These are phyloP conservation scores for Nesoenas mayeri DNA, from an alignment of 2,113 vertebrate species.

Conservation along the genomic window DNA sequence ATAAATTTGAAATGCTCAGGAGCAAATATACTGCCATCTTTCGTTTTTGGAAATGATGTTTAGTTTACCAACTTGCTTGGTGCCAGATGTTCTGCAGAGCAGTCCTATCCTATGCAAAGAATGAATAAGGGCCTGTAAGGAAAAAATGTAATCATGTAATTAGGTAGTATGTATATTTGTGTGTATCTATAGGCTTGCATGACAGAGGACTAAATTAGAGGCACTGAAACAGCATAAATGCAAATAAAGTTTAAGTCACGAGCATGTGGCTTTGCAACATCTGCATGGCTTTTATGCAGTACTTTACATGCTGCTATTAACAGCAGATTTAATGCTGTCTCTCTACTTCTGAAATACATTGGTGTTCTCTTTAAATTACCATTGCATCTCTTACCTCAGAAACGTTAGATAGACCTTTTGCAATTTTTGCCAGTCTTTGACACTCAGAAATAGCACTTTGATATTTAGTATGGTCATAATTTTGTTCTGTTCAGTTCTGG, in stretches of 20 bases:
- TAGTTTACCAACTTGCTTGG: background rate
- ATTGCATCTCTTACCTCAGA: background rate
- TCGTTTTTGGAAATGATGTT: background rate
- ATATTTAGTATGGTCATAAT: background rate
- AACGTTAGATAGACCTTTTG: background rate
- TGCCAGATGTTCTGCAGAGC: background rate
- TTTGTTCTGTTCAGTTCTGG: background rate
- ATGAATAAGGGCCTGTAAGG: background rate
- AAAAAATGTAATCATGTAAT: background rate
- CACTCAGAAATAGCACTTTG: background rate
- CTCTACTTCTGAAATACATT: background rate
- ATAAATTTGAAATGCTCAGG: background rate
- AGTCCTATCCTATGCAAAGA: background rate
- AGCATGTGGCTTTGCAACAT: background rate
- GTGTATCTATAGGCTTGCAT: background rate
- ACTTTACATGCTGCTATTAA: background rate
- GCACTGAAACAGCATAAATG: background rate
- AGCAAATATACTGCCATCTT: background rate
- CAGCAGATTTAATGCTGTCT: background rate
- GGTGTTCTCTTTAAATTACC: background rate
- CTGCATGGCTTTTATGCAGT: background rate
- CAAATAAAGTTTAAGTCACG: background rate
- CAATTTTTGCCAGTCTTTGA: background rate
- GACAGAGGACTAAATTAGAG: background rate
- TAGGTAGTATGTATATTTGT: background rate